Evolutionary conservation across 92 coral and sea anemone genomes (phyloP), one percentile per base, ranked within the genome.

Genomic region (Siderastrea siderea): DNA sequence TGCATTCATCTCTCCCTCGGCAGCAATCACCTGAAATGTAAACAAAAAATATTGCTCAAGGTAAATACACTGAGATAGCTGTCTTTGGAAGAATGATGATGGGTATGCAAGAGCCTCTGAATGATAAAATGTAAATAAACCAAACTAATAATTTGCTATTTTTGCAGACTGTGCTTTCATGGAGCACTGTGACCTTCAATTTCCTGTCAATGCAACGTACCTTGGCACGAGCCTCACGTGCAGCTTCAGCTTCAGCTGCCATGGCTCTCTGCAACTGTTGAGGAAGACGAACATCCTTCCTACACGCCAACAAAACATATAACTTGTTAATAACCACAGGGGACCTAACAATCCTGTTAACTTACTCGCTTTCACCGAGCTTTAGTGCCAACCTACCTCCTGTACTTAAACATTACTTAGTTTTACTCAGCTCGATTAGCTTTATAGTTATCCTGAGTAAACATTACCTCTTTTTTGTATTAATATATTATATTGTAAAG

Each of bases 161-260:
- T 52, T 80, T 7, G 4, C 79, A n/a, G 17, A 15, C 14, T 64
- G 68, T 15, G 57, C 57, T 53, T 6, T 6, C 10, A 10, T 53
- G 57, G 57, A 53, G 57, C 4, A 53, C 57, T 1, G 57, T 53
- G 6, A 53, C 7, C 57, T 53, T 53, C 19, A 16, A 61, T 61
- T 61, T 3, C 4, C 19, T 14, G 26, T 4, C 6, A 0, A 61
- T 2, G 66, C 3, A 61, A 15, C 47, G 2, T 82, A 96, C 98
- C 98, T 96, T 96, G 14, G 98, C 98, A 79, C 98, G 93, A 54
- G 98, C 98, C 85, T 96, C 98, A 49, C 98, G 89, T 1, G 98
- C 76, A 4, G 98, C 98, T 63, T 95, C 98, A 13, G 98, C 98
- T 64, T 95, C 96, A 61, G 98, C 98, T 55, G 98, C 98, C 98